Evolutionary conservation across 2,888 invertebrate species (phyloP).

Genomic region (Pyrrhia umbra): DNA sequence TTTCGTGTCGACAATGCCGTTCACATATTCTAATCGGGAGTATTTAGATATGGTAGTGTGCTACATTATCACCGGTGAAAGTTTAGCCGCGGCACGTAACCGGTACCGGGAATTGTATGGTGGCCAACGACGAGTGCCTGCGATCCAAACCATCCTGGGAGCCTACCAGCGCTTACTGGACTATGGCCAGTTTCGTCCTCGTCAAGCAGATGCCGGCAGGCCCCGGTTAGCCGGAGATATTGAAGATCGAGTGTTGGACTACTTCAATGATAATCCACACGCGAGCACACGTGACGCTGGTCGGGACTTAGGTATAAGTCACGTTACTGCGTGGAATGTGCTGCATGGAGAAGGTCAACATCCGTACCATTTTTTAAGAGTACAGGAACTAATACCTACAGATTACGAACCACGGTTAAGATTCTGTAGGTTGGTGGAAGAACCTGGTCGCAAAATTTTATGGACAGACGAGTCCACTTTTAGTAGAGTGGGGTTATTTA

Average conservation of each 20-base stretch:
- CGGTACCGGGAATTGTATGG: not conserved
- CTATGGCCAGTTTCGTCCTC: not conserved
- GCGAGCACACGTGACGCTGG: not conserved
- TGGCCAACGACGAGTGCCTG: not conserved
- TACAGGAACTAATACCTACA: not conserved
- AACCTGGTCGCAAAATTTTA: not conserved
- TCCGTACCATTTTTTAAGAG: not conserved
- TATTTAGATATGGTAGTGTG: no score
- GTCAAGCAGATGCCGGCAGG: not conserved
- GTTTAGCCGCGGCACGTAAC: not conserved
- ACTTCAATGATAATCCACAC: not conserved
- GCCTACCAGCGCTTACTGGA: not conserved
- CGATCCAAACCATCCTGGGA: not conserved
- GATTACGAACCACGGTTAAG: not conserved
- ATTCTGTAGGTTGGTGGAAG: not conserved
- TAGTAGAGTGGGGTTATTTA: no score
- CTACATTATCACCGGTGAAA: no score
- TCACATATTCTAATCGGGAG: no score
- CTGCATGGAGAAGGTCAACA: not conserved
- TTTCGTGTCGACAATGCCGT: no score
- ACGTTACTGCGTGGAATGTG: not conserved
- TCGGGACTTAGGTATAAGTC: conserved; percentile 1
- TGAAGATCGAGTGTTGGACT: not conserved
- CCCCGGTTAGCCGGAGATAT: not conserved
- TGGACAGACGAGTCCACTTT: not conserved